Percentiles rank a stretch among this genome's conserved stretches.
phyloP scores from a whole-genome alignment of 2,888 invertebrate species.

The Drosophila mercatorum region DNA sequence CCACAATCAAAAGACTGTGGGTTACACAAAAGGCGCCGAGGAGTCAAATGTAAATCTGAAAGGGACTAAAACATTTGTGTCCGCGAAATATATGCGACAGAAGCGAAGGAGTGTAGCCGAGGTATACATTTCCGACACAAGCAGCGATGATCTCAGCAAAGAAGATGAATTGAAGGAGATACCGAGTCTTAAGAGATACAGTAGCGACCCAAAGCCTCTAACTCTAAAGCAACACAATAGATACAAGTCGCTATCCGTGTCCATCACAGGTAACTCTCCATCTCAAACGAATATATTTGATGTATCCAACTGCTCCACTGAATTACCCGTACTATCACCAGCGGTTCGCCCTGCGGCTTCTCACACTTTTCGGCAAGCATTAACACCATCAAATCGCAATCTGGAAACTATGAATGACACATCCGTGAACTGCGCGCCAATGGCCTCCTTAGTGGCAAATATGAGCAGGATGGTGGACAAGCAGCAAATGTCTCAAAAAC shows the following conservation, averaged over 20 bases:
- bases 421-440: conserved; percentile 11
- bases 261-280: conserved; percentile 2
- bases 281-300: background rate
- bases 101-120: background rate
- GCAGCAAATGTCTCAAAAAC: background rate
- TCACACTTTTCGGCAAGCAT: conserved; percentile 12
- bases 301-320: background rate
- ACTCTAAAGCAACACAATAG: conserved; percentile 21
- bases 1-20: background rate
- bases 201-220: conserved; percentile 2
- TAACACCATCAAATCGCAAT: conserved; percentile 3
- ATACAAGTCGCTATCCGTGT: conserved; percentile 29
- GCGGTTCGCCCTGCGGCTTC: background rate
- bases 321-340: background rate
- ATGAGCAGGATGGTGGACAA: conserved; percentile 12
- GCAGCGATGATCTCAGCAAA: conserved; percentile 35
- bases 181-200: background rate
- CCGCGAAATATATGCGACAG: conserved; percentile 8
- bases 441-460: conserved; percentile 20
- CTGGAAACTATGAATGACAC: conserved; percentile 8
- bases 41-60: background rate
- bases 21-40: conserved; percentile 5
- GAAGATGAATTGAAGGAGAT: background rate
- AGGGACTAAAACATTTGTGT: conserved; percentile 7
- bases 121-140: conserved; percentile 32